Conservation (phyloP, 2,113 vertebrate species). For the Neodon shergylaensis region DNA sequence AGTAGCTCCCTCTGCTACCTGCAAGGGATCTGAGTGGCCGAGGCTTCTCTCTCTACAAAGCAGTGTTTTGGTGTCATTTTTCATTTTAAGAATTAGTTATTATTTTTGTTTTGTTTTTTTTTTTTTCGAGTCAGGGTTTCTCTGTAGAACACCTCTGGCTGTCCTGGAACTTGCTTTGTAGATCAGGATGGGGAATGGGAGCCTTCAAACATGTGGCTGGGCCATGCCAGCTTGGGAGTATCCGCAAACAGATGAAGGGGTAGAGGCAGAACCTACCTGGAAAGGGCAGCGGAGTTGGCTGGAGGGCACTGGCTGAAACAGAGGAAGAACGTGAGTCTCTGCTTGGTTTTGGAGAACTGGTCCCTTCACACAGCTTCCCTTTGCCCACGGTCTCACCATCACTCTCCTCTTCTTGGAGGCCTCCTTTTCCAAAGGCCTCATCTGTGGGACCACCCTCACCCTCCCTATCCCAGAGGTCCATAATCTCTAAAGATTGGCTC, state of each 20-base stretch:
- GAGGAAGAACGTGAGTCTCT: conserved; percentile 51
- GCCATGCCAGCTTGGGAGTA: neutral
- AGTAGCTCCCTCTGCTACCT: neutral
- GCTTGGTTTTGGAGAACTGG: neutral
- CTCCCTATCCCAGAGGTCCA: neutral
- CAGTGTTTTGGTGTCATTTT: neutral
- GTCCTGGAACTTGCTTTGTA: neutral
- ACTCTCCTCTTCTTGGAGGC: neutral
- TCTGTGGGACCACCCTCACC: neutral
- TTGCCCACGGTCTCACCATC: neutral
- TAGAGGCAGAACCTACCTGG: conserved; percentile 83
- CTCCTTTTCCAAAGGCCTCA: neutral
- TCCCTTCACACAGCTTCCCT: neutral
- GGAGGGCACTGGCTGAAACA: conserved; percentile 81
- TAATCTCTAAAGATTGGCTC: no score
- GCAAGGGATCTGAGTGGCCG: neutral
- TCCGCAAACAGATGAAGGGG: neutral
- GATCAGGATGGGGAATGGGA: neutral
- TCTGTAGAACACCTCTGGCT: neutral
- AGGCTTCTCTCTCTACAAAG: neutral
- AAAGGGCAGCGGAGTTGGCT: conserved; percentile 56
- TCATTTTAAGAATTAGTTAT: neutral
- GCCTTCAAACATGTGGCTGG: neutral
- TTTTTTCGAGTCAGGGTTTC: neutral
- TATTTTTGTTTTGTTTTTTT: neutral